Evolutionary conservation across 2,888 invertebrate genomes (phyloP), one percentile per base, ranked within the genome.

Genomic region (Drosophila mimica): DNA sequence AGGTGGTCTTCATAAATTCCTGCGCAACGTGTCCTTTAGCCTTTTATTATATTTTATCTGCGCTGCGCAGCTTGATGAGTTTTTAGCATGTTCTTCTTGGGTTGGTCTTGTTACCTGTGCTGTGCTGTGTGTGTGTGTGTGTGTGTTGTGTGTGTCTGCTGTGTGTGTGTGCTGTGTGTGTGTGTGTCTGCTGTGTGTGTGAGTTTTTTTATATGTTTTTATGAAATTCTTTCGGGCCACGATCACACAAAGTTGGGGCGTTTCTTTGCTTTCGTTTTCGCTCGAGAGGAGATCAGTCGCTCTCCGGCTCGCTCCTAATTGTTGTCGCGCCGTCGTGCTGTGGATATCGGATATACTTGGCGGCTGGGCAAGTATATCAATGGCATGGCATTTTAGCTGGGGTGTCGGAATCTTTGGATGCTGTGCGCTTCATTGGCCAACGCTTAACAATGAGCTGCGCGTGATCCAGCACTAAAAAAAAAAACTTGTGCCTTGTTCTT

Each of bases 1-100:
- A 89, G 86, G 87, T 87, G 91, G 91, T 88, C 91, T 79, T 69
- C 69, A 80, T 74, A 91, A 91, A 89, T 90, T 89, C 74, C 79
- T 79, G 69, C 64, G 67, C 83, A 90, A 89, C 90, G 89, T 90
- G 85, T 85, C 85, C 85, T 90, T 85, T 85, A 83, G 91, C 74
- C 88, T 79, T 90, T 84, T 88, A 83, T 87, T 89, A 90, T 90
- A 83, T 77, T 83, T 90, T 83, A 67, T 80, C 68, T 70, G 66
- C 46, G 80, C 40, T 46, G 33, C 31, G 61, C 66, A 20, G 60
- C 63, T 36, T 67, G 78, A 82, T 67, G 66, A 70, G 81, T 79
- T 79, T 76, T 75, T 72, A 30, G 46, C 52, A 3, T 57, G 62
- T 49, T 66, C 36, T 38, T 40, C 25, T 64, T 52, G 20, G 5